Evolutionary conservation across 2,113 vertebrate genomes (phyloP), one percentile per base, ranked within the genome.

Genomic region (Panthera uncia): DNA sequence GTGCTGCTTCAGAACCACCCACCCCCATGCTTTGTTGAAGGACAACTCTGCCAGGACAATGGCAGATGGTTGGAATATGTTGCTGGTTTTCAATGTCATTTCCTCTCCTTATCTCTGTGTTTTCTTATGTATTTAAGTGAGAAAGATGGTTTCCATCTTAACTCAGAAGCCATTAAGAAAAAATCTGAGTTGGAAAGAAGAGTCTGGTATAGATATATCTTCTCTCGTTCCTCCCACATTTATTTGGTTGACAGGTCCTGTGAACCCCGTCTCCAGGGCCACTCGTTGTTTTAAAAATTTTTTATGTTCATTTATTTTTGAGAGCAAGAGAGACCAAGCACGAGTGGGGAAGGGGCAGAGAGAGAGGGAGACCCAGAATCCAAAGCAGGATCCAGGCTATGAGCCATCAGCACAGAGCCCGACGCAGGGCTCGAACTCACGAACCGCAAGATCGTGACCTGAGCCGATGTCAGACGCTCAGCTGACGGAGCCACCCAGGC

Each of bases 121-220:
- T 95, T 92, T 93, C 41, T 80, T 80, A 66, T 57, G 5, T 90
- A 87, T 94, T 94, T 78, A 89, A 89, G 86, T 89, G 41, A 81
- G 50, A 41, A 89, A 65, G 21, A 31, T 85, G n/a, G 31, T 31
- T 94, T 78, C 38, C 33, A 74, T 65, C 89, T 81, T 85, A 76
- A 76, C 87, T 45, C 57, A 23, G 63, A 90, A 88, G 55, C 81
- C 31, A 69, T 3, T 66, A 69, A 85, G 50, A 33, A 68, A 38
- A n/a, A 57, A 66, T 50, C 21, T 78, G 48, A 94, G 23, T 41
- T 92, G 65, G 68, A 89, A 86, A 86, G 73, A 71, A 89, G 14
- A 25, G 10, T 27, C 4, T 71, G 36, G 18, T 48, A 27, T 61
- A 55, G 10, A 57, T 61, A 65, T 23, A 7, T 68, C 25, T 74